Evolutionary conservation across 2,113 vertebrate species (phyloP).

Genomic region (Crotalus viridis): DNA sequence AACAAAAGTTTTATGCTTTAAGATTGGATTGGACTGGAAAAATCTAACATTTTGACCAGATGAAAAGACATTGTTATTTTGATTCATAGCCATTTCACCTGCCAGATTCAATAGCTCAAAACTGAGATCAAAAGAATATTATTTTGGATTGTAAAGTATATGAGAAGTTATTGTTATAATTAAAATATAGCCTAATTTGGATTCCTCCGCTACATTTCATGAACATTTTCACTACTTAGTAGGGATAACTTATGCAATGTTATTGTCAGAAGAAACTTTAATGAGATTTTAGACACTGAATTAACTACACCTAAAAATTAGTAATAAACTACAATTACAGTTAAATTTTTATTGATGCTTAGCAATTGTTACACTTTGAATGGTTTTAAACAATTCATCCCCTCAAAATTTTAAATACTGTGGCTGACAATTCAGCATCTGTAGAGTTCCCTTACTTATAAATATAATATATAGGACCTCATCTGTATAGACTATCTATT

Average conservation of each 20-base stretch:
- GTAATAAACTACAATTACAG: background rate
- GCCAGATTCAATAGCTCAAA: background rate
- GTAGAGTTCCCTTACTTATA: background rate
- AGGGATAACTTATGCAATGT: background rate
- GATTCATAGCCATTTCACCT: background rate
- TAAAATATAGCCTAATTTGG: background rate
- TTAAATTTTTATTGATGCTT: background rate
- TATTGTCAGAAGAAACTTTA: background rate
- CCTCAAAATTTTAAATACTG: background rate
- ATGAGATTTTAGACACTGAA: background rate
- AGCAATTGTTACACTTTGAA: background rate
- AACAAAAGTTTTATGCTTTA: background rate
- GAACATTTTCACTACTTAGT: background rate
- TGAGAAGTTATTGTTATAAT: background rate
- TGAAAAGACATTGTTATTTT: background rate
- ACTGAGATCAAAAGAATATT: background rate
- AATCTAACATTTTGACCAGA: background rate
- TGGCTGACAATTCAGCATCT: background rate
- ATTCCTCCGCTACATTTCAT: background rate
- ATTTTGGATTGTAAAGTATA: background rate
- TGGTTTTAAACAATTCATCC: background rate
- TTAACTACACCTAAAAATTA: background rate
- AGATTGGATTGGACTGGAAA: background rate
- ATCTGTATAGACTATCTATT: too few relatives aligned
- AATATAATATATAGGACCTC: too few relatives aligned